Evolutionary conservation across 2,797 vertebrate genomes (phyloP).

Genomic region (Capromys pilorides): DNA sequence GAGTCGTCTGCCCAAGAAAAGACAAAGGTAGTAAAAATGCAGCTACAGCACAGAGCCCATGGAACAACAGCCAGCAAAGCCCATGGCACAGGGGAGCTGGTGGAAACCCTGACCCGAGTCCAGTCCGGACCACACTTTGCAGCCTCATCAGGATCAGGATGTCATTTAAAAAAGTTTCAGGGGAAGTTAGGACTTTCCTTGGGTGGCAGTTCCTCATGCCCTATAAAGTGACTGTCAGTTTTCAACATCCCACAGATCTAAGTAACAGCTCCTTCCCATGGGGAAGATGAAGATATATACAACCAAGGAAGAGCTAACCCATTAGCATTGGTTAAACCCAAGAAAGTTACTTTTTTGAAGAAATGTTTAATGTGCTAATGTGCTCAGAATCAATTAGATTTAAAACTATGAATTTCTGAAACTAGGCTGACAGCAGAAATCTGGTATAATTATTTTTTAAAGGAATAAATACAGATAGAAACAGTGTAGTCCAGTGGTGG

Average conservation of each 20-base stretch:
- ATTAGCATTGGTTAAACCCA: background rate
- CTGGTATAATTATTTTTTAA: background rate
- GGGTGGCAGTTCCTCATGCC: background rate
- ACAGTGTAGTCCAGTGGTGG: background rate
- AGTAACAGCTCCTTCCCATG: background rate
- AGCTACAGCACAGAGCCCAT: slow-evolving; percentile 62
- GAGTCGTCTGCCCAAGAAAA: slow-evolving; percentile 73
- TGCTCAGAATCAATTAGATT: background rate
- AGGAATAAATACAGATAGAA: slow-evolving; percentile 16
- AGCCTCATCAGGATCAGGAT: slow-evolving; percentile 61
- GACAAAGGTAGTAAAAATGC: slow-evolving; percentile 75
- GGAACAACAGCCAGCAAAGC: slow-evolving; percentile 68
- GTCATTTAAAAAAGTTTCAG: slow-evolving; percentile 57
- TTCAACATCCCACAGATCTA: background rate
- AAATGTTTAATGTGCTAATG: slow-evolving; percentile 8
- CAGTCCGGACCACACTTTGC: slow-evolving; percentile 74
- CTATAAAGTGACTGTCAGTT: background rate
- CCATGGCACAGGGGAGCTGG: slow-evolving; percentile 66
- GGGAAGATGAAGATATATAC: background rate
- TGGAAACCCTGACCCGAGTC: slow-evolving; percentile 80
- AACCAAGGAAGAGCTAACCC: background rate
- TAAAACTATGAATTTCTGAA: slow-evolving; percentile 53
- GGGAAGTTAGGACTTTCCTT: slow-evolving; percentile 7
- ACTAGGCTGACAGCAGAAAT: background rate
- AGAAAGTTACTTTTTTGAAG: slow-evolving; percentile 28